Conservation (phyloP, 1,140 invertebrate species). For the Stegodyphus mimosarum region DNA sequence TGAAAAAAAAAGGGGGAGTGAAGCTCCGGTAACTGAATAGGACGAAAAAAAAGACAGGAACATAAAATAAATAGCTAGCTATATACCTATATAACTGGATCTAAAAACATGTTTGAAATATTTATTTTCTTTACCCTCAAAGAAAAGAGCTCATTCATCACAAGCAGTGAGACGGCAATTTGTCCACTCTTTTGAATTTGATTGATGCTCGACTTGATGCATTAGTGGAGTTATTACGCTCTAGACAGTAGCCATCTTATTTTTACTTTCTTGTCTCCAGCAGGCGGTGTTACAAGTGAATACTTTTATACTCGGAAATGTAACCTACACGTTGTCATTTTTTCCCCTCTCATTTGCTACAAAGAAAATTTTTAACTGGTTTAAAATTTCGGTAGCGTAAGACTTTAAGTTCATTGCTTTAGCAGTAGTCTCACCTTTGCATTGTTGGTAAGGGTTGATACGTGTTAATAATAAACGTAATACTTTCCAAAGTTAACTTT, state of each 20-base stretch:
- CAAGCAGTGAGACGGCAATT: slow-evolving; percentile 5
- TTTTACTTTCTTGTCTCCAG: too few species aligned
- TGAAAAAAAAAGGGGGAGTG: too few species aligned
- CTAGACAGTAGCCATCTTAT: background rate
- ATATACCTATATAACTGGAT: background rate
- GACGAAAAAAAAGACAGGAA: background rate
- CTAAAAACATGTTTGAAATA: background rate
- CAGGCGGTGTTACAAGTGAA: background rate
- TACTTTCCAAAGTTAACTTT: too few species aligned
- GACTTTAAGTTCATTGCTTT: too few species aligned
- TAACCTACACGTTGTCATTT: too few species aligned
- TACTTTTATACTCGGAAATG: background rate
- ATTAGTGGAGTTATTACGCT: background rate
- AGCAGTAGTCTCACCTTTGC: too few species aligned
- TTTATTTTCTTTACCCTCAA: background rate
- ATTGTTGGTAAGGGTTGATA: too few species aligned
- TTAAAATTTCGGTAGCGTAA: too few species aligned
- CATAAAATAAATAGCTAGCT: background rate
- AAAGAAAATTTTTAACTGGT: too few species aligned
- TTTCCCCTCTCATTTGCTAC: too few species aligned
- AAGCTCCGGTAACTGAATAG: background rate
- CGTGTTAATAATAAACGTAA: too few species aligned
- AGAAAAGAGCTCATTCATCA: slow-evolving; percentile 17
- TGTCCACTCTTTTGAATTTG: slow-evolving; percentile 33
- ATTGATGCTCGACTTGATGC: slow-evolving; percentile 15